These are phyloP conservation scores for Pteropus rufus DNA, from an alignment of 2,797 vertebrate genomes.

Conservation along the genomic window DNA sequence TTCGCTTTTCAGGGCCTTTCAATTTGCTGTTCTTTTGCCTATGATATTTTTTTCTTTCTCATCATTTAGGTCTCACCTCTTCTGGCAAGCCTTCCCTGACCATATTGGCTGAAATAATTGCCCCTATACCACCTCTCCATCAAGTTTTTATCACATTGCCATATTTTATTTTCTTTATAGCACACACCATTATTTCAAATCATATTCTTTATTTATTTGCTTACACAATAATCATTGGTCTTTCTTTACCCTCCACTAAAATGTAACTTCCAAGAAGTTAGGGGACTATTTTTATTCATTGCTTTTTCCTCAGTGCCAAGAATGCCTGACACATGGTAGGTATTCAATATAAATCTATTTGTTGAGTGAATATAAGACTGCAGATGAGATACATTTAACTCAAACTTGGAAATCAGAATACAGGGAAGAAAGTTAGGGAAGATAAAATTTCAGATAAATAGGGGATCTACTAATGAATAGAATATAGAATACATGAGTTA, in stretches of 20 bases:
- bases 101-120: neutral
- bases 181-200: neutral
- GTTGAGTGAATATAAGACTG: neutral
- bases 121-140: neutral
- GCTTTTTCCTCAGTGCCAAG: neutral
- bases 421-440: neutral
- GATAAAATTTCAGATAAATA: neutral
- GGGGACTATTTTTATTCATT: neutral
- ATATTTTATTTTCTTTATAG: neutral
- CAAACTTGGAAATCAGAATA: neutral
- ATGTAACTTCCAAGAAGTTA: conserved; percentile 9
- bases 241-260: neutral
- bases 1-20: neutral
- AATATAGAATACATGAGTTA: neutral
- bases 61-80: neutral
- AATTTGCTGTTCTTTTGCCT: neutral
- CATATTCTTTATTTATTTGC: neutral
- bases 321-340: neutral
- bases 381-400: neutral
- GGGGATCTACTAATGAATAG: neutral
- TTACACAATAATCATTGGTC: neutral
- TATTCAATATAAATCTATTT: neutral
- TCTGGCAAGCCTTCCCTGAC: neutral
- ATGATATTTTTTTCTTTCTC: neutral
- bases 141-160: neutral